These are phyloP conservation scores for Protaetia brevitarsis DNA, from an alignment of 1,140 invertebrate genomes.

Conservation along the genomic window DNA sequence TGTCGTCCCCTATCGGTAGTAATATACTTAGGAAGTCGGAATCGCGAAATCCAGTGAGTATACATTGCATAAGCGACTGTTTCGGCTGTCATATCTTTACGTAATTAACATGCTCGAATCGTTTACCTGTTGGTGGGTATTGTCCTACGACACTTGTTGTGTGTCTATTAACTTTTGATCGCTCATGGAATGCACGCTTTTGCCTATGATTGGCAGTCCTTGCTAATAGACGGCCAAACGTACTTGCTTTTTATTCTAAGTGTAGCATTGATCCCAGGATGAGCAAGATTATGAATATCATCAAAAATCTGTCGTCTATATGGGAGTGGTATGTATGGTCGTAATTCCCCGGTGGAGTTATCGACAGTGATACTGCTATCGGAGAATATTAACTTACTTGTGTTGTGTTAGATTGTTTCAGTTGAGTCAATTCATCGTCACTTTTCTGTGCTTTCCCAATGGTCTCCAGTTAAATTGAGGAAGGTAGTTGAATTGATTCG, in stretches of 20 bases:
- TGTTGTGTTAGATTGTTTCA: slow-evolving; percentile 45
- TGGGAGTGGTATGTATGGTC: slow-evolving; percentile 39
- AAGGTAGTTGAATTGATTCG: too few species aligned
- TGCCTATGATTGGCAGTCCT: slow-evolving; percentile 41
- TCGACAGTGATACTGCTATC: slow-evolving; percentile 39
- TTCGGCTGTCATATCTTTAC: too few species aligned
- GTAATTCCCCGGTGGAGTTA: slow-evolving; percentile 32
- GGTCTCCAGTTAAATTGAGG: too few species aligned
- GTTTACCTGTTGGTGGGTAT: too few species aligned
- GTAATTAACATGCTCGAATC: too few species aligned
- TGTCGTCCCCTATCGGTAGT: too few species aligned
- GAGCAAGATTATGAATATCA: slow-evolving; percentile 17
- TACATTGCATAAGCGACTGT: too few species aligned
- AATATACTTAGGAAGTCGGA: too few species aligned
- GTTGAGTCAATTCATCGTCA: too few species aligned
- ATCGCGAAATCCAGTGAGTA: too few species aligned
- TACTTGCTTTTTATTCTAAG: slow-evolving; percentile 43
- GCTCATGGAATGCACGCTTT: slow-evolving; percentile 38
- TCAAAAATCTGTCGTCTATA: slow-evolving; percentile 32
- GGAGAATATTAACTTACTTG: slow-evolving; percentile 38
- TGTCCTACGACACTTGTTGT: too few species aligned
- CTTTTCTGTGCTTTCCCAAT: too few species aligned
- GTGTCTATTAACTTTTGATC: slow-evolving; percentile 38
- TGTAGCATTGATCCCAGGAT: not conserved
- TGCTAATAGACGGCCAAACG: slow-evolving; percentile 49